Conservation (phyloP, 1,140 invertebrate species). For the Pomacea maculata region DNA sequence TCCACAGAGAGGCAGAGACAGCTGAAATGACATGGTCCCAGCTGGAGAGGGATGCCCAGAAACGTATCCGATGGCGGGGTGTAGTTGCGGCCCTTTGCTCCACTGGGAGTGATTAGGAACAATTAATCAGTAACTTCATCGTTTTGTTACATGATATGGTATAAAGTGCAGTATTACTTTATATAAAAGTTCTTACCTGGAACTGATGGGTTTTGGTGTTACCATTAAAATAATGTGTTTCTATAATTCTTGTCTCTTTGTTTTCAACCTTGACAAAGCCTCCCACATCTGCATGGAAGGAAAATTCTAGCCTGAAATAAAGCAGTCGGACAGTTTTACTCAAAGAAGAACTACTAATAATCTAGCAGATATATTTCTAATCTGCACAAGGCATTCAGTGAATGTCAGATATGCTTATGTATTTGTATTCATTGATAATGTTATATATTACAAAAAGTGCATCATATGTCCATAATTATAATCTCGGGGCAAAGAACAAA, state of each 20-base stretch:
- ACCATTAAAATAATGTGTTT: constrained; percentile 12
- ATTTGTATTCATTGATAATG: background rate
- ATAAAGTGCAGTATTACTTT: background rate
- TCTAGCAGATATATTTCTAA: too few relatives aligned
- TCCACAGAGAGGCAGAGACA: too few relatives aligned
- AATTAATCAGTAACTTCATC: background rate
- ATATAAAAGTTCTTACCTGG: background rate
- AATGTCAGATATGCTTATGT: background rate
- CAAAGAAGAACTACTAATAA: background rate
- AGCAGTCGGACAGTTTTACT: too few relatives aligned
- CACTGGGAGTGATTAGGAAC: too few relatives aligned
- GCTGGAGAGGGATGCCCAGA: too few relatives aligned
- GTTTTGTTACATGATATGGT: background rate
- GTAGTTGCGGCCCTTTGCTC: too few relatives aligned
- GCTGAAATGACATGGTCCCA: too few relatives aligned
- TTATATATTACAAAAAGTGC: too few relatives aligned
- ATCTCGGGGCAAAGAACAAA: too few relatives aligned
- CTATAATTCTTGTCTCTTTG: background rate
- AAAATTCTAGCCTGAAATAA: constrained; percentile 1
- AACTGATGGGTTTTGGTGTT: background rate
- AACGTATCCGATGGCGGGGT: too few relatives aligned
- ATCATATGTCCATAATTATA: too few relatives aligned
- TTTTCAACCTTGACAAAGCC: constrained; percentile 6
- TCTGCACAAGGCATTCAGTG: background rate
- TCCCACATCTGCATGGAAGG: background rate